Evolutionary conservation across 1,140 invertebrate species (phyloP), one percentile per base, ranked within the genome.

Genomic region (Kradibia gibbosae): DNA sequence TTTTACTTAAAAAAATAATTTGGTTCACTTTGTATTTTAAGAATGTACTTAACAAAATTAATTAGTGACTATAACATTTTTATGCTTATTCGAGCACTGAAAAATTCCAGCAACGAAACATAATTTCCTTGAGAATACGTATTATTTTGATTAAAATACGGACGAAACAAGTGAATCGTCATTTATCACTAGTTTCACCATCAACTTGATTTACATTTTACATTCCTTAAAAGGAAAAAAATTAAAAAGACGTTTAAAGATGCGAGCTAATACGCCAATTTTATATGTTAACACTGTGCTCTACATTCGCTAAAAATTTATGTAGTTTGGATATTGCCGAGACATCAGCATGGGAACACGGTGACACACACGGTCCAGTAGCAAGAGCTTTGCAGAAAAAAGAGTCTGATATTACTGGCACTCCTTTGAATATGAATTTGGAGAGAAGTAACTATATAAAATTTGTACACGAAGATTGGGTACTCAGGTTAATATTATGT

Each of bases 401-500:
- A 3, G 20, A n/a, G 28, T 50, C n/a, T 20, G 83, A 84, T 50
- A 42, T 84, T 50, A 42, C 80, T 10, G 83, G 83, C 10, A 80
- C 20, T 48, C 53, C 71, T 10, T 25, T 74, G 11, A 45, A 42
- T 13, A 77, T 84, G 50, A 82, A 57, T 36, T 15, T 13, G 7
- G 31, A 71, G 13, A 82, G 83, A 55, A 62, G 73, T 0, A 45
- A 77, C 20, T n/a, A 70, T 1, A 10, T 84, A 42, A 82, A 72
- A 62, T 78, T 36, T 5, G 72, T 81, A 2, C 72, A 78, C 55
- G 39, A 78, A 39, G 53, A 50, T 8, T 82, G 80, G 76, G 62
- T 45, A 11, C 77, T 84, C 28, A 62, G 80, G 83, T 82, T 72
- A 73, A 42, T 20, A 79, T n/a, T n/a, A n/a, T n/a, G n/a, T n/a